phyloP scores from a whole-genome alignment of 64 coral and sea anemone genomes.

The Catalaphyllia jardinei region DNA sequence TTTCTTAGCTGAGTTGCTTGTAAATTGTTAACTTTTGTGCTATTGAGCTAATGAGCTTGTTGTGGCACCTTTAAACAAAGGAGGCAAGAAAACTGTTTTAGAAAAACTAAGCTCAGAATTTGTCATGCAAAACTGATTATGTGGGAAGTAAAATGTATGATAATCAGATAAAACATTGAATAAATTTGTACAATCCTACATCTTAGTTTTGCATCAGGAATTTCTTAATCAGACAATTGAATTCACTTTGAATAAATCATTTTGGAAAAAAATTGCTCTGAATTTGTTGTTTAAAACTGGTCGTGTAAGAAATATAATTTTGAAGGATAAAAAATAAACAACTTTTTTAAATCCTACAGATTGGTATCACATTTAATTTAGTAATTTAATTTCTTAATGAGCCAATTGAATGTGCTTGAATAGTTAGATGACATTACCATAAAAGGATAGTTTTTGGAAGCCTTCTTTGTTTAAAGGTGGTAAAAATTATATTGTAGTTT shows the following conservation, averaged over 20 bases:
- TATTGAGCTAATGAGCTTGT: conserved; percentile 8
- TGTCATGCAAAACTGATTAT: background rate
- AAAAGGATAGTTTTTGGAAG: background rate
- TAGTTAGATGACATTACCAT: background rate
- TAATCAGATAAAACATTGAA: no score
- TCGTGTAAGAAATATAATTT: background rate
- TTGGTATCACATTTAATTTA: background rate
- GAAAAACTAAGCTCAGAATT: no score
- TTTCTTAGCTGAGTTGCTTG: no score
- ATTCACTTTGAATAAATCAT: no score
- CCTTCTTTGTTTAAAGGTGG: background rate
- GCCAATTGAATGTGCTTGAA: background rate
- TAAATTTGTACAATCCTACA: no score
- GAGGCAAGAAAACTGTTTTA: background rate
- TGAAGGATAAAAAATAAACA: background rate
- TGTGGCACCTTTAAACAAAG: background rate
- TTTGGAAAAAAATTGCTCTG: no score
- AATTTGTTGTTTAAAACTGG: background rate
- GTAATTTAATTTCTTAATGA: background rate
- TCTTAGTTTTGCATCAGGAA: no score
- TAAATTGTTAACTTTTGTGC: no score
- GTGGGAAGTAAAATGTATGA: background rate
- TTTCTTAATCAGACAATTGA: background rate
- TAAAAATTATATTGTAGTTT: background rate
- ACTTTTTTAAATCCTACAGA: background rate